phyloP scores from a whole-genome alignment of 2,113 vertebrate species.

The Leptosomus discolor region DNA sequence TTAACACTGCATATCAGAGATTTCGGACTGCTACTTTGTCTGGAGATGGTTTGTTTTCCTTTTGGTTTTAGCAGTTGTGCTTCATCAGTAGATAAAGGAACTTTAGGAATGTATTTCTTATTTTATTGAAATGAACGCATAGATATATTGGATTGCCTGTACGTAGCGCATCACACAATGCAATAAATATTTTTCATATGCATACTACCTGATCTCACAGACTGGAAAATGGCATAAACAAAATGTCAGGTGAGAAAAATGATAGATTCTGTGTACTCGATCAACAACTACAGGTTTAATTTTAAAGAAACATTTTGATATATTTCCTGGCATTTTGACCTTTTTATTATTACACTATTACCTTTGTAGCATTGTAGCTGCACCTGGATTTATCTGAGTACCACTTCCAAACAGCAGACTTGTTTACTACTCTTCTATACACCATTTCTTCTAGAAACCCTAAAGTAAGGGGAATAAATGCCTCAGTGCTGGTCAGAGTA shows the following conservation, averaged over 20 bases:
- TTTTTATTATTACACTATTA: not conserved
- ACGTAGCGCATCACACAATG: not conserved
- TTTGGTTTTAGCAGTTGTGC: not conserved
- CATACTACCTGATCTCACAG: not conserved
- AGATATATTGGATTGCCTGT: not conserved
- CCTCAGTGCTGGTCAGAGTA: not conserved
- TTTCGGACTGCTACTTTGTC: not conserved
- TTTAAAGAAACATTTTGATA: conserved; percentile 9
- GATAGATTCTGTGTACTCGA: not conserved
- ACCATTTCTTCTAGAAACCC: not conserved
- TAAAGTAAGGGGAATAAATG: not conserved
- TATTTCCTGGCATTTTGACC: not conserved
- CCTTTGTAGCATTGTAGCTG: not conserved
- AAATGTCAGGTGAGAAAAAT: not conserved
- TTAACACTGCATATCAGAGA: not conserved
- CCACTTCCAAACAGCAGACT: not conserved
- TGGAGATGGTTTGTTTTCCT: not conserved
- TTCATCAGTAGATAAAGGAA: not conserved
- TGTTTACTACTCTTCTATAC: not conserved
- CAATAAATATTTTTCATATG: not conserved
- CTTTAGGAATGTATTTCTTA: not conserved
- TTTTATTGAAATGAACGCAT: conserved; percentile 7
- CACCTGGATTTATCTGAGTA: not conserved
- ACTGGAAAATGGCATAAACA: not conserved
- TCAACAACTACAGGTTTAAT: not conserved